Conservation (phyloP, 2,797 vertebrate species). For the Basileuterus tristriatus region DNA sequence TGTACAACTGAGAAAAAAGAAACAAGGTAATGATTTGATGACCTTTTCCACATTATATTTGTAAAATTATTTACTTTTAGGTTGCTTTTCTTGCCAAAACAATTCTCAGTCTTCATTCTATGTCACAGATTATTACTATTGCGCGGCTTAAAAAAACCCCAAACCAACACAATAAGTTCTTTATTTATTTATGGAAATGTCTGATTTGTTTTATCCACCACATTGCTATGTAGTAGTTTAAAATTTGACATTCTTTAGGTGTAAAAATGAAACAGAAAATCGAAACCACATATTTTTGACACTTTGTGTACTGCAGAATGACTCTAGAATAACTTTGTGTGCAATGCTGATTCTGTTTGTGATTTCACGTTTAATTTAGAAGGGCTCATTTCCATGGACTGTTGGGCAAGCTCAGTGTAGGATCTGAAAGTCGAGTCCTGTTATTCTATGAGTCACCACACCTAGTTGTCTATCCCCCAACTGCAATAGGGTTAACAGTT, state of each 20-base stretch:
- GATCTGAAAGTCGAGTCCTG: background rate
- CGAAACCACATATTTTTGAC: background rate
- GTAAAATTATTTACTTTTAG: background rate
- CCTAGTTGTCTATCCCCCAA: background rate
- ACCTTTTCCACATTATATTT: background rate
- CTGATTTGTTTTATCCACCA: background rate
- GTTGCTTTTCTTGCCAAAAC: background rate
- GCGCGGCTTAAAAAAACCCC: background rate
- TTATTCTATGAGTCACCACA: background rate
- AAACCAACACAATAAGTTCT: background rate
- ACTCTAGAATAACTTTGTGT: background rate
- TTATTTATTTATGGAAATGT: background rate
- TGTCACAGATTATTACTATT: background rate
- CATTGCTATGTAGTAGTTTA: background rate
- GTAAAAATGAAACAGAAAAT: background rate
- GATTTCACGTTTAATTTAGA: rapidly evolving
- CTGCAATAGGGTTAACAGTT: background rate
- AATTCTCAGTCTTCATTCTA: background rate
- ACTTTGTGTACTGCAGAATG: background rate
- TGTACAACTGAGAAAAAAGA: background rate
- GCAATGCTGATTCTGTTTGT: background rate
- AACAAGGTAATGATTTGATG: background rate
- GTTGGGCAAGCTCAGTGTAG: background rate
- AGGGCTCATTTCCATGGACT: background rate
- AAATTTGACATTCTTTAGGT: background rate